These are phyloP conservation scores for Spermophilus dauricus DNA, from an alignment of 2,113 vertebrate species.

Conservation along the genomic window DNA sequence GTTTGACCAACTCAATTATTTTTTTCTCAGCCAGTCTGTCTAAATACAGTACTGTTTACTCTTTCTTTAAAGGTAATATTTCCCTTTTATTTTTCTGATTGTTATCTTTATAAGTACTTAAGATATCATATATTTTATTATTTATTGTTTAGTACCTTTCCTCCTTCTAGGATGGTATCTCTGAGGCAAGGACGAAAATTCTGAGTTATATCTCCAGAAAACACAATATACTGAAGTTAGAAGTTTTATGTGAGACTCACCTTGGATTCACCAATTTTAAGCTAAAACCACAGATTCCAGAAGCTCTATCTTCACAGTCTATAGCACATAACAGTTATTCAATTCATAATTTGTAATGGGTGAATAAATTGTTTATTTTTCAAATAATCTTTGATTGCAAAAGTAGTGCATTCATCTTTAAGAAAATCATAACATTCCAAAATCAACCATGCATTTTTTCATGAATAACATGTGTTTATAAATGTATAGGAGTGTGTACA, in stretches of 20 bases:
- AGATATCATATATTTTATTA: background rate
- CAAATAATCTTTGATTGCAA: background rate
- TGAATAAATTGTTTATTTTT: background rate
- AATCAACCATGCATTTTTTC: background rate
- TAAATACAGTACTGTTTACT: background rate
- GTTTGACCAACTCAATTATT: background rate
- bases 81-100: background rate
- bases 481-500: background rate
- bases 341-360: background rate
- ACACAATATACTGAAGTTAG: background rate
- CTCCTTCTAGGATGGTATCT: background rate
- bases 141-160: background rate
- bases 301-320: background rate
- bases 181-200: background rate
- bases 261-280: background rate
- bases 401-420: background rate
- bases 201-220: background rate
- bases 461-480: background rate
- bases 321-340: background rate
- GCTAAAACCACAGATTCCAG: background rate
- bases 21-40: background rate
- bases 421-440: background rate
- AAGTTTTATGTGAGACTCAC: background rate
- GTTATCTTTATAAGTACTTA: background rate
- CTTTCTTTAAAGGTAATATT: background rate